Evolutionary conservation across 2,888 invertebrate genomes (phyloP).

Genomic region (Acleris cristana): DNA sequence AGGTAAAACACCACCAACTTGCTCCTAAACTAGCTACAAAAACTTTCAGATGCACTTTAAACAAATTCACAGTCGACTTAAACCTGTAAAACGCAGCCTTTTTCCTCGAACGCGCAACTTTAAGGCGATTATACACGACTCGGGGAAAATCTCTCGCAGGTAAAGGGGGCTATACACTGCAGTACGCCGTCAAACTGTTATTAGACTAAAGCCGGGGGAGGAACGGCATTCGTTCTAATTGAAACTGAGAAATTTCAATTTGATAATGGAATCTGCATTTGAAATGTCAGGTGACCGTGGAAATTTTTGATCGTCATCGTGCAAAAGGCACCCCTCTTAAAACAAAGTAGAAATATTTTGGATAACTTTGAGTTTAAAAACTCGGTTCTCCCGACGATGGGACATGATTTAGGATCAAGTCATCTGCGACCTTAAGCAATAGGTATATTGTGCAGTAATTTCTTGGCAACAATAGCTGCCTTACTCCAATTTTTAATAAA

Average conservation of each 20-base stretch:
- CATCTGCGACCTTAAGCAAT: too few relatives aligned
- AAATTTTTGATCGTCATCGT: slow-evolving; percentile 18
- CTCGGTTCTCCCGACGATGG: too few relatives aligned
- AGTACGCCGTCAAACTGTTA: slow-evolving; percentile 54
- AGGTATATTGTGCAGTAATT: too few relatives aligned
- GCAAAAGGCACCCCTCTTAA: too few relatives aligned
- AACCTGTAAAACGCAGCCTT: slow-evolving; percentile 22
- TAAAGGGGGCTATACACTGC: slow-evolving; percentile 39
- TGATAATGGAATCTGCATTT: slow-evolving; percentile 46
- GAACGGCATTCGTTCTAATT: slow-evolving; percentile 55
- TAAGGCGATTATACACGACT: slow-evolving; percentile 43
- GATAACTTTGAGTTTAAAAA: too few relatives aligned
- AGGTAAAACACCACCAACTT: background rate
- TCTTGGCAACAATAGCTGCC: too few relatives aligned
- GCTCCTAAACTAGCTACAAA: slow-evolving; percentile 3
- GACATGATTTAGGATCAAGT: too few relatives aligned
- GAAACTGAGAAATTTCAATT: slow-evolving; percentile 53
- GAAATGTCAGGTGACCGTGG: slow-evolving; percentile 39
- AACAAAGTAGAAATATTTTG: too few relatives aligned
- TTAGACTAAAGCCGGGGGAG: slow-evolving; percentile 49
- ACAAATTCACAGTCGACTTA: background rate
- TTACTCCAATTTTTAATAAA: too few relatives aligned
- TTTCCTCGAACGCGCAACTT: slow-evolving; percentile 28
- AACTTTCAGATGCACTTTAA: slow-evolving; percentile 20
- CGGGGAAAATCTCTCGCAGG: slow-evolving; percentile 45